Evolutionary conservation across 2,797 vertebrate genomes (phyloP).

Genomic region (Synanceia verrucosa): DNA sequence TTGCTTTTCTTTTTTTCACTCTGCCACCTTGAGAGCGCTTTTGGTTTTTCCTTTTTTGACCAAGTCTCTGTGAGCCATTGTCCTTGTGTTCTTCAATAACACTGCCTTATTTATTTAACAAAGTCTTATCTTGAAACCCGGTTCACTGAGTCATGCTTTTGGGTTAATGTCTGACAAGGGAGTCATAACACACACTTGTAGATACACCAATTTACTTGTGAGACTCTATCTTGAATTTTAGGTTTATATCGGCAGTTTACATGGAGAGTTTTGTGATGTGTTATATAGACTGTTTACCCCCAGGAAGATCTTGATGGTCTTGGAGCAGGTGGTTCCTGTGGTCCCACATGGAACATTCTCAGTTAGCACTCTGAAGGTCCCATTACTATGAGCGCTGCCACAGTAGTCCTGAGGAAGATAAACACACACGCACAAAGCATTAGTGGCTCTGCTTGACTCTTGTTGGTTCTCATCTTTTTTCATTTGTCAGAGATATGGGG

Average conservation of each 20-base stretch:
- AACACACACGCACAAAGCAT: not conserved
- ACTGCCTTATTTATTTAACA: no score
- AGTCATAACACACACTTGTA: not conserved
- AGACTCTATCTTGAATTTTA: not conserved
- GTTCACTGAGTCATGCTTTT: no score
- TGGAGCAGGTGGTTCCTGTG: constrained; percentile 84
- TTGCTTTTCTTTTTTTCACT: no score
- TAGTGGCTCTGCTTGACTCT: not conserved
- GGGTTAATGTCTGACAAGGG: no score
- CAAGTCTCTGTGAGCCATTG: no score
- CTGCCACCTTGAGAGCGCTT: no score
- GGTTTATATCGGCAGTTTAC: not conserved
- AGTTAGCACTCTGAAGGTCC: constrained; percentile 85
- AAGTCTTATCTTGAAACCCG: no score
- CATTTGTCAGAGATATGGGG: not conserved
- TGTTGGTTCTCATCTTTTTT: not conserved
- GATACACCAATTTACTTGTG: not conserved
- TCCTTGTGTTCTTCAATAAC: no score
- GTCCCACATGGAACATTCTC: constrained; percentile 86
- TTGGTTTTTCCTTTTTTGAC: no score
- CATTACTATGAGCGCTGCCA: constrained; percentile 67
- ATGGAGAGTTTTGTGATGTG: not conserved
- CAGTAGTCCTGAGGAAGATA: constrained; percentile 83
- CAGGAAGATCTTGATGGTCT: constrained; percentile 84
- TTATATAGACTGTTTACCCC: constrained; percentile 73